Conservation (phyloP, 2,888 invertebrate genomes). For the Bhutanitis thaidina region DNA sequence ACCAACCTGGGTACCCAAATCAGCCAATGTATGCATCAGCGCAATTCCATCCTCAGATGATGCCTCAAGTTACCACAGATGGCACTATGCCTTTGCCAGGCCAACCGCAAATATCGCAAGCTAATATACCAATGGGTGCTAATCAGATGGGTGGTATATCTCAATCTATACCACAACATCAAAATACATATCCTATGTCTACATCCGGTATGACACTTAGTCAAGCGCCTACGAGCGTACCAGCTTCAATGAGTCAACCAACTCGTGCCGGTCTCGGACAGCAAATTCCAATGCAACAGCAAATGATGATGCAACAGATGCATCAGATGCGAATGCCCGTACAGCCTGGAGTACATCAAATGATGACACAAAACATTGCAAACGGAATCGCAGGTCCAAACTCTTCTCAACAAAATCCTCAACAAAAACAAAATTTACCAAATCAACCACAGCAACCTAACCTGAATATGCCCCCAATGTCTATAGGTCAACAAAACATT, state of each 20-base stretch:
- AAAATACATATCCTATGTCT: constrained; percentile 52
- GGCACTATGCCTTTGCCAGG: constrained; percentile 45
- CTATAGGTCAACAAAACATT: constrained; percentile 44
- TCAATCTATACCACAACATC: constrained; percentile 60
- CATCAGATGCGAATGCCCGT: constrained; percentile 65
- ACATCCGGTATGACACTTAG: constrained; percentile 48
- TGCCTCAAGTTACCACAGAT: constrained; percentile 57
- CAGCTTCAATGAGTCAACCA: constrained; percentile 48
- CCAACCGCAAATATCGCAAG: constrained; percentile 60
- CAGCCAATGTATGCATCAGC: constrained; percentile 75
- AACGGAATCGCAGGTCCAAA: constrained; percentile 45
- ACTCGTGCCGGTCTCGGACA: constrained; percentile 50
- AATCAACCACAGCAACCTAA: constrained; percentile 49
- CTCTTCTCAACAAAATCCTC: constrained; percentile 39
- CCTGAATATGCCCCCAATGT: constrained; percentile 47
- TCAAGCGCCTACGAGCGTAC: constrained; percentile 44
- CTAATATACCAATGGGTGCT: constrained; percentile 51
- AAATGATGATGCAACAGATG: constrained; percentile 65
- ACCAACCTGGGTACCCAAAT: constrained; percentile 70
- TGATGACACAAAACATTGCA: constrained; percentile 45
- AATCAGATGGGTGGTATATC: constrained; percentile 52
- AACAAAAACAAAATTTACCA: constrained; percentile 35
- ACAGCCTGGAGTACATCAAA: constrained; percentile 55
- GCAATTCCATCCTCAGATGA: constrained; percentile 74
- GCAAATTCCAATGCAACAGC: constrained; percentile 55